Evolutionary conservation across 2,113 vertebrate genomes (phyloP).

Genomic region (Malurus elegans): DNA sequence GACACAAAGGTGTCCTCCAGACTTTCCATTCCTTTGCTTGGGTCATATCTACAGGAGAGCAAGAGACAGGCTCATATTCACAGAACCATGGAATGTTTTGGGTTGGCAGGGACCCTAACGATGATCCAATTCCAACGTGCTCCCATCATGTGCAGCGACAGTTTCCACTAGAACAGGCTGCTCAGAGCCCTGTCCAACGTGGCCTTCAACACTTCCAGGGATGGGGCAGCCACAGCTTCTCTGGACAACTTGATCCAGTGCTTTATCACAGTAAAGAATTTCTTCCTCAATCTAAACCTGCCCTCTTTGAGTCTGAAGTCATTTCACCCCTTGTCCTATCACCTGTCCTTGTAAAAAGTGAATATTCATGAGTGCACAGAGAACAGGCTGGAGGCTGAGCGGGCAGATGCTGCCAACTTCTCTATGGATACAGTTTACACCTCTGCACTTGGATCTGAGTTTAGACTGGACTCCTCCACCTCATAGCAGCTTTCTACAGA

Average conservation of each 20-base stretch:
- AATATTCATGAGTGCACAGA: not conserved
- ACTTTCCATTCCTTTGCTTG: conserved; percentile 96
- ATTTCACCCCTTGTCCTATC: not conserved
- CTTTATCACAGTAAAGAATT: not conserved
- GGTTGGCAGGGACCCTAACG: not conserved
- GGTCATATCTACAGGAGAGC: conserved; percentile 82
- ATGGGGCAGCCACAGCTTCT: not conserved
- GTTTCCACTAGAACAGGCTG: not conserved
- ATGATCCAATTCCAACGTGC: not conserved
- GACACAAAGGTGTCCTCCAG: conserved; percentile 94
- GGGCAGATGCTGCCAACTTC: not conserved
- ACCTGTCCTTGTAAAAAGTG: not conserved
- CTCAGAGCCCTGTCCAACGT: not conserved
- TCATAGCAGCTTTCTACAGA: not conserved
- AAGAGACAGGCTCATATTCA: not conserved
- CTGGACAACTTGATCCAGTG: not conserved
- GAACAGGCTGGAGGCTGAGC: not conserved
- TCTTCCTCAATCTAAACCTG: not conserved
- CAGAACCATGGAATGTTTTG: not conserved
- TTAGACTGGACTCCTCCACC: not conserved
- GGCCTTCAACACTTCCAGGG: not conserved
- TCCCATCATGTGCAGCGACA: not conserved
- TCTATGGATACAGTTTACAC: not conserved
- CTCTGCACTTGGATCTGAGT: not conserved
- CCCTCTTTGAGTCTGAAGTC: not conserved